phyloP scores from a whole-genome alignment of 1,140 invertebrate genomes.

The roundworm (Caenorhabditis elegans) region DNA sequence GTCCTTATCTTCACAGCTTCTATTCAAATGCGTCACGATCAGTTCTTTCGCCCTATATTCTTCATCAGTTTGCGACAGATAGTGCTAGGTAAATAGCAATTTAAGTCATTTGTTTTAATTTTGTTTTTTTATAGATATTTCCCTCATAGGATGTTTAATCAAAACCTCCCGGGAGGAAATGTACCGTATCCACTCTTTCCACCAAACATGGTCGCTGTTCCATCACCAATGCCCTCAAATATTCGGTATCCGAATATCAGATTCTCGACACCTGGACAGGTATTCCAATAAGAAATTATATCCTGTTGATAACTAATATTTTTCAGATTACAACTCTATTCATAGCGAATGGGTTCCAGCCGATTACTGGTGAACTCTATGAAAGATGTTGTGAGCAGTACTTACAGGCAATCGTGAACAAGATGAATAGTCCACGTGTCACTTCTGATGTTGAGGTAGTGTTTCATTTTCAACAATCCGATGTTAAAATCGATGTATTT shows the following conservation, averaged over 20 bases:
- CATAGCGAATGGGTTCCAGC: not conserved
- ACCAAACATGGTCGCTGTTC: not conserved
- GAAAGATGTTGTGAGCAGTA: conserved; percentile 18
- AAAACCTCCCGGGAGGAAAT: not conserved
- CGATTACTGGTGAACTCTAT: conserved; percentile 11
- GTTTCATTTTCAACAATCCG: too few species aligned
- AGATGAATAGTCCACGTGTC: conserved; percentile 10
- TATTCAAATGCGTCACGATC: not conserved
- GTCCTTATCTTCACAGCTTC: not conserved
- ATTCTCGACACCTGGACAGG: not conserved
- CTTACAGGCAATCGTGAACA: not conserved
- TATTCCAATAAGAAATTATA: too few species aligned
- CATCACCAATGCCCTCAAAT: not conserved
- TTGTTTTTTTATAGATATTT: conserved; percentile 12
- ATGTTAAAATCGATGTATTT: too few species aligned
- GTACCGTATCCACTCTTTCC: not conserved
- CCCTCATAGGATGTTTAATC: not conserved
- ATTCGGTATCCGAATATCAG: not conserved
- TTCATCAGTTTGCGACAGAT: not conserved
- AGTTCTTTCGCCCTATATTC: not conserved
- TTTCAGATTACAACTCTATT: too few species aligned
- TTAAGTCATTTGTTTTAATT: too few species aligned
- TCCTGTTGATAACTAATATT: too few species aligned
- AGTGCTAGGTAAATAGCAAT: not conserved
- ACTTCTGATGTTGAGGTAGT: not conserved